Evolutionary conservation across 2,888 invertebrate species (phyloP).

Genomic region (Acronicta leporina): DNA sequence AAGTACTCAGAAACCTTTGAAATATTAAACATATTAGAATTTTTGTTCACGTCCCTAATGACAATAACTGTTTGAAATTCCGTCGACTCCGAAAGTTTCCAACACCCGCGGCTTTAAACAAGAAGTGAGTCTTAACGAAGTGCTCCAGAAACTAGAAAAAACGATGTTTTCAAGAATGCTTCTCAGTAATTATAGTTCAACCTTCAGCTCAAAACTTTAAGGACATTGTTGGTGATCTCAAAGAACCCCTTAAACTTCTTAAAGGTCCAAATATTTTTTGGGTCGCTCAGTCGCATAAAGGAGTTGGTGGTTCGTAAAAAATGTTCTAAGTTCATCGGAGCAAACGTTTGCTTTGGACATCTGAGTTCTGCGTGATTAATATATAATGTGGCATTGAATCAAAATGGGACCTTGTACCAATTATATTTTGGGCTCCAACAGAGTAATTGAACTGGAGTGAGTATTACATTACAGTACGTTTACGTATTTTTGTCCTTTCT

Average conservation of each 20-base stretch:
- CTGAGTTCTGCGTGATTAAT: constrained; percentile 19
- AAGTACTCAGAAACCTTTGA: not conserved
- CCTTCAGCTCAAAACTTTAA: constrained; percentile 10
- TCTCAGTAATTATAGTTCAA: constrained; percentile 25
- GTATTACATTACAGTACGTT: not conserved
- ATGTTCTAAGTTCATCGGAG: constrained; percentile 11
- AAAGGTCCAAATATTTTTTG: constrained; percentile 24
- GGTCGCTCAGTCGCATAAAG: constrained; percentile 15
- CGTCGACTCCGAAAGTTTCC: constrained; percentile 55
- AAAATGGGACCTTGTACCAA: constrained; percentile 4
- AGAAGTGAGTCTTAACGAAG: constrained; percentile 55
- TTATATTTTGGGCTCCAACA: constrained; percentile 1
- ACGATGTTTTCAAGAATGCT: constrained; percentile 35
- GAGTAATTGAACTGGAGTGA: constrained; percentile 13
- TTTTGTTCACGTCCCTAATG: constrained; percentile 14
- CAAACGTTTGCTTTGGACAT: constrained; percentile 33
- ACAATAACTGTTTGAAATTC: constrained; percentile 60
- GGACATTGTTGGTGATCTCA: constrained; percentile 9
- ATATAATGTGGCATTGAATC: constrained; percentile 14
- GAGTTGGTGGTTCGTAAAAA: constrained; percentile 15
- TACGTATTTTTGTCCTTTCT: not conserved
- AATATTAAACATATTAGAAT: constrained; percentile 8
- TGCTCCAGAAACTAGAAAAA: constrained; percentile 31
- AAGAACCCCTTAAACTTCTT: constrained; percentile 17
- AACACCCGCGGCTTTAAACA: constrained; percentile 54